Percentiles rank a stretch among this genome's conserved stretches.
Evolutionary conservation across 2,797 vertebrate species (phyloP).

Genomic region (Benthosema pterotum): DNA sequence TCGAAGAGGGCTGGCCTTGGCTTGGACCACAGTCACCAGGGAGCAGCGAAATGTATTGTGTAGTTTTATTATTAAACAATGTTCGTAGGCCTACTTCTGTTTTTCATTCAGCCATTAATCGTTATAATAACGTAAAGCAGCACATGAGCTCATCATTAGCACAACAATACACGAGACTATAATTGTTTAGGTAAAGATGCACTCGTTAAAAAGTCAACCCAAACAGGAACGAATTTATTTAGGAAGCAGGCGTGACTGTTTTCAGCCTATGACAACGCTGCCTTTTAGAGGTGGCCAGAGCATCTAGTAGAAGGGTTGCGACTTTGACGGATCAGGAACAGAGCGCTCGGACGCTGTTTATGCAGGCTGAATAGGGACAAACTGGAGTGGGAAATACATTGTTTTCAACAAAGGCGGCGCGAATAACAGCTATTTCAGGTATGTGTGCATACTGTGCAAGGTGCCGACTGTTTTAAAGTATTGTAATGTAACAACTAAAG

Average conservation of each 20-base stretch:
- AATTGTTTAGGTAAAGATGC: conserved; percentile 16
- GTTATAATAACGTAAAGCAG: background rate
- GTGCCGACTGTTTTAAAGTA: too few relatives aligned
- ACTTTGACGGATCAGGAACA: too few relatives aligned
- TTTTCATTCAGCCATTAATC: background rate
- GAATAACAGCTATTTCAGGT: too few relatives aligned
- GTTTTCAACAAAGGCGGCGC: too few relatives aligned
- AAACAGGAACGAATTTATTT: conserved; percentile 28
- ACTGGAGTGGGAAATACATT: too few relatives aligned
- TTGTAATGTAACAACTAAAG: too few relatives aligned
- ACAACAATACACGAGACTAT: conserved; percentile 9
- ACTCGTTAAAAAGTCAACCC: conserved; percentile 18
- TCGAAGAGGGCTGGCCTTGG: conserved; percentile 52
- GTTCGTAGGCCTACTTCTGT: background rate
- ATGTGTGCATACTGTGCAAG: too few relatives aligned
- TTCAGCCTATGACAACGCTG: conserved; percentile 56
- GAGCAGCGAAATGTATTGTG: conserved; percentile 22
- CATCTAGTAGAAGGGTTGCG: too few relatives aligned
- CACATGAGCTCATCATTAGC: background rate
- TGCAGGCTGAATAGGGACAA: too few relatives aligned
- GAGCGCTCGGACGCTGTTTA: too few relatives aligned
- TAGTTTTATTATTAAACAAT: background rate
- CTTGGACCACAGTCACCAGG: conserved; percentile 49
- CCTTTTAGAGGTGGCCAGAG: background rate
- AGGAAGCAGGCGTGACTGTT: background rate